Evolutionary conservation across 2,797 vertebrate species (phyloP), one percentile per base, ranked within the genome.

Genomic region (Sebastes hubbsi): DNA sequence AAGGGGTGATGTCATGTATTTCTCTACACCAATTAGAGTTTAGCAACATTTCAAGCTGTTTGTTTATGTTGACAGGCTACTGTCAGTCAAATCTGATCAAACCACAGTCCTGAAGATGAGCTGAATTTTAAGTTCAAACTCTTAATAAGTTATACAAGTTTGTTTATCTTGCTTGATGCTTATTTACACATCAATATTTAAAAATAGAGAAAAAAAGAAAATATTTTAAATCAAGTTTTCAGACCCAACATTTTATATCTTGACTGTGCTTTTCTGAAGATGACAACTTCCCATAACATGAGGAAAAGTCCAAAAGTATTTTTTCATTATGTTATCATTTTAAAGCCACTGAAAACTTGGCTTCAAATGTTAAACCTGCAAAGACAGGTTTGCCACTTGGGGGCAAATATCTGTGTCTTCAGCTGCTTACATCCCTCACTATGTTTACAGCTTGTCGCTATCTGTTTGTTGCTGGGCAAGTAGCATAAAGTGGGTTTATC

Each of bases 81-180:
- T 62, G 59, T 64, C 72, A 65, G 16, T 81, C 11, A 76, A 54
- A 60, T 34, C 8, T 12, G 52, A 71, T 76, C 32, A 65, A 27
- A 66, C 20, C 52, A 14, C 11, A 59, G 36, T 49, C 10, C 29
- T 60, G 11, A 67, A 32, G 34, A 46, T 20, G n/a, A 46, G 1
- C 7, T 68, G 36, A 59, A 22, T 67, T 59, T 46, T 13, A 30
- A 46, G 18, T 49, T 49, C 25, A 34, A 60, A 61, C 38, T 68
- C 16, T 3, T 10, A n/a, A 32, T 18, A 18, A 64, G 30, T 38
- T 36, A 5, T 27, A 8, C 4, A 10, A 5, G 6, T n/a, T 71
- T 42, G 9, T 22, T 22, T 22, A 72, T 22, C 25, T 66, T 49
- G 38, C 64, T 24, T 68, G 27, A 27, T 52, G 14, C n/a, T 27